Evolutionary conservation across 37 sponge, comb jelly and placozoan species (phyloP).

Genomic region (Diacarnus erythraeanus): DNA sequence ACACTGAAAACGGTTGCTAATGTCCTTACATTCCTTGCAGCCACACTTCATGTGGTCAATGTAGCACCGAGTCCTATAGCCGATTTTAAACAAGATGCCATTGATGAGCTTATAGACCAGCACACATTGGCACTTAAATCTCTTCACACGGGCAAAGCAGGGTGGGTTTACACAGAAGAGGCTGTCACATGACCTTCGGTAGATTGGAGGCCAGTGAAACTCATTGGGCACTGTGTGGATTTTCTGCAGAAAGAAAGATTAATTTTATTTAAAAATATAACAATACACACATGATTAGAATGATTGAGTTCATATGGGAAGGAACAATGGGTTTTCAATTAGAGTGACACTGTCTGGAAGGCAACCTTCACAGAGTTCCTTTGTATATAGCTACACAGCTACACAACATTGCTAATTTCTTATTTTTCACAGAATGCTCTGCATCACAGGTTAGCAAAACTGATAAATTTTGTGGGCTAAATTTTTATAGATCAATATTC

Average conservation of each 20-base stretch:
- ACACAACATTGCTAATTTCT: no score
- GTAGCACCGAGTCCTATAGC: neutral
- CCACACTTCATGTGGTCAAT: constrained; percentile 6
- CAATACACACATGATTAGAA: neutral
- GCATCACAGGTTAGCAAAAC: no score
- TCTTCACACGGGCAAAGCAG: neutral
- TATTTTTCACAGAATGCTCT: no score
- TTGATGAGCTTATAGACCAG: neutral
- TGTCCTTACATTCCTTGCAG: constrained; percentile 16
- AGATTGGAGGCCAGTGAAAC: constrained; percentile 23
- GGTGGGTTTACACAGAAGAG: constrained; percentile 4
- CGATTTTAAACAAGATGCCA: neutral
- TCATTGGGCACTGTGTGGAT: constrained; percentile 10
- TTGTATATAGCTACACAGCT: no score
- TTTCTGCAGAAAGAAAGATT: neutral
- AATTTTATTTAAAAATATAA: no score
- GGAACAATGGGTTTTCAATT: no score
- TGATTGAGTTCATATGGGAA: no score
- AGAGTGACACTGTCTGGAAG: no score
- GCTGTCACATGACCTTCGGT: neutral
- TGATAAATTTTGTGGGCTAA: no score
- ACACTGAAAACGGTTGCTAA: neutral
- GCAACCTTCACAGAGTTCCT: no score
- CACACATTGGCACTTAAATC: neutral
- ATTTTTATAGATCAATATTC: no score